Conservation (phyloP, 2,888 invertebrate genomes). For the Tipula lateralis region DNA sequence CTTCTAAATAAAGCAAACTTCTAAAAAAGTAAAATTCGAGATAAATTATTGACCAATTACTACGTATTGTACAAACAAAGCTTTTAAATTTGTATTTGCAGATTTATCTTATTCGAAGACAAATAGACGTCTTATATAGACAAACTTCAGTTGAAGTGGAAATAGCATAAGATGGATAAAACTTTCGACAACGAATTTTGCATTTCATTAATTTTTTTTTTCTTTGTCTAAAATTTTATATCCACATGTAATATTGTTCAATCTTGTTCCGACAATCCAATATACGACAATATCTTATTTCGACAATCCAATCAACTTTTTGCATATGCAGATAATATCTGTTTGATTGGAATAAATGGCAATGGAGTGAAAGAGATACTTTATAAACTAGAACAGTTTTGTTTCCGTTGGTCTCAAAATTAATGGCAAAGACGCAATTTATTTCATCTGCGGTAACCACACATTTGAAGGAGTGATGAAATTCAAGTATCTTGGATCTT, state of each 20-base stretch:
- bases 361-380: no score
- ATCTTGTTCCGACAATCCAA: no score
- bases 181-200: neutral
- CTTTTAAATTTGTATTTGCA: neutral
- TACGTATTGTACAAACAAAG: neutral
- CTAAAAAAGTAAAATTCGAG: neutral
- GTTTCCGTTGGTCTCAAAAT: no score
- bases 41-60: neutral
- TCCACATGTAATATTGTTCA: neutral
- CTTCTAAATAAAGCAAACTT: neutral
- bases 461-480: no score
- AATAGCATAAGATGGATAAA: neutral
- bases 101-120: neutral
- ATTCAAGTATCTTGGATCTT: no score
- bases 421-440: no score
- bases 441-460: no score
- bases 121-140: neutral
- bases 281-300: no score
- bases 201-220: neutral
- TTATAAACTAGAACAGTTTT: no score
- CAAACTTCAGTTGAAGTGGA: neutral
- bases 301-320: no score
- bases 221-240: neutral
- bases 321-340: no score
- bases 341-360: no score